Base-by-base conservation (phyloP, 2,797 vertebrate species). In the Ispidina lecontei region DNA sequence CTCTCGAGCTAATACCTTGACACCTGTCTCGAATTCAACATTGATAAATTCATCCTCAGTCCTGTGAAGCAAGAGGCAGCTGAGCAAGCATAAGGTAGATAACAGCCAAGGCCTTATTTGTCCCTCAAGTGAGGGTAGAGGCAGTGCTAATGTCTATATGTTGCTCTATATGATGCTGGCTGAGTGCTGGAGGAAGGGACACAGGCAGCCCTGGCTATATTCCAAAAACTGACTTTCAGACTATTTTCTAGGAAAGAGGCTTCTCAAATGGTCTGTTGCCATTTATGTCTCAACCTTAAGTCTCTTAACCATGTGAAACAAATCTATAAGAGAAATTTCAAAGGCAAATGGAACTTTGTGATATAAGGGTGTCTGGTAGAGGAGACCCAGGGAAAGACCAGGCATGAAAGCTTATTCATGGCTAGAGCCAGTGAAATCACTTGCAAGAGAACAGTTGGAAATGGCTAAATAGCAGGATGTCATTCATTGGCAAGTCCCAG, bases 231-330 rank as follows among this genome's bases (percentile, higher is more conserved):
- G 7, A 23, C 21, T 67, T 51, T 14, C 7, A 55, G 73, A 7
- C 13, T 59, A 0, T 31, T n/a, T 35, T 21, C 5, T 11, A 4
- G 18, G 9, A 19, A 74, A 26, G 10, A 35, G 54, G 18, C 13
- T 64, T 21, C 18, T 35, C 33, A 0, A 1, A 3, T 15, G 37
- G 23, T 44, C 71, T 59, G 6, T 20, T 78, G 13, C 4, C 9
- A 10, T 54, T 77, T 71, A 23, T 29, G 5, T 74, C 14, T 43
- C 47, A 72, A 9, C 19, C 3, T 60, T 51, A 63, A 63, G 28
- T 12, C 20, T 65, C 69, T 22, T 18, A 25, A 71, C 18, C 6
- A 9, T 0, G 0, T 54, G 7, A 54, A 93, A 74, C 6, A 35
- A 8, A 25, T 14, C 28, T n/a, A 33, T 63, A 73, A 63, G 17